Base-by-base conservation (phyloP, 2,797 vertebrate species). In the Channa striata region DNA sequence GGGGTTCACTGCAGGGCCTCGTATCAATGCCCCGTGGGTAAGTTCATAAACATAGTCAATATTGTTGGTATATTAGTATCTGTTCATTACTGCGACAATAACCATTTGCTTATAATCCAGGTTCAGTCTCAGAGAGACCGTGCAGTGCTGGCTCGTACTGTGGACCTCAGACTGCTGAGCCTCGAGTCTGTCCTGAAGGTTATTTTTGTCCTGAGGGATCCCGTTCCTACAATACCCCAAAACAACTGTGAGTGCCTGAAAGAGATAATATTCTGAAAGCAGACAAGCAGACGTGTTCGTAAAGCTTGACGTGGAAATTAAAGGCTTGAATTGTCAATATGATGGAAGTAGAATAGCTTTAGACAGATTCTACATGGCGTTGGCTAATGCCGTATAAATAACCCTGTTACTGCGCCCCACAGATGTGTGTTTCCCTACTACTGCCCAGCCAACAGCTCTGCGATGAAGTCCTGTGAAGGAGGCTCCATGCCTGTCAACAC, bases 341-440 rank as follows among this genome's bases (percentile, higher is more conserved):
- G 13, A 42, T 19, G n/a, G 70, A 56, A 66, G 49, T 34, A 53
- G 40, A n/a, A 33, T 43, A 11, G 30, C 11, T 60, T 78, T 42
- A 33, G 51, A 59, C 25, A 46, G 25, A 62, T 61, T 42, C 17
- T 59, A 10, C 33, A 54, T 10, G 0, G 1, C 17, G 25, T 40
- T 13, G 21, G 52, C 37, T 56, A 54, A 68, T 51, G 39, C 10
- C 73, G 63, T 79, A 77, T 73, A 80, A 90, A 88, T 85, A 89
- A 84, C 74, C 47, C 6, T 64, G 62, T 82, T 46, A 9, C 61
- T 62, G 59, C 74, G 74, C 47, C 73, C 74, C 80, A 39, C 93
- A 99, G 98, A 53, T 98, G 97, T 71, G 68, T 63, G 10, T 97
- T 96, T 80, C 97, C 97, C 10, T 91, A 94, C 87, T 97, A 95